Conservation (phyloP, 2,113 vertebrate genomes). For the Mesoclemmys tuberculata region DNA sequence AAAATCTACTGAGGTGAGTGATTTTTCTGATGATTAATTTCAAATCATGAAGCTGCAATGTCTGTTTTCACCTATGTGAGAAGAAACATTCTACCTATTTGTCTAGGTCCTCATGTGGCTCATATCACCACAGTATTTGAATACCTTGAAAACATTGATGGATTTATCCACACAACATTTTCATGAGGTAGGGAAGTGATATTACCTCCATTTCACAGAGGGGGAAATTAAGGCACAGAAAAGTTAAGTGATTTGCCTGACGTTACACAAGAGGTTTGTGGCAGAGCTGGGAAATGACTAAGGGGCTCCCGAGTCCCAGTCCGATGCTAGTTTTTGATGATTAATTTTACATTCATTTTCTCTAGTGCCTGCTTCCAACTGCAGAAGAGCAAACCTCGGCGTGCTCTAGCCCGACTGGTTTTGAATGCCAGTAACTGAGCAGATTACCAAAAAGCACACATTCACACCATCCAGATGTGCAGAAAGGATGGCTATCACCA, state of each 20-base stretch:
- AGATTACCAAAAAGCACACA: neutral
- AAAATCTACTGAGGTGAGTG: constrained; percentile 62
- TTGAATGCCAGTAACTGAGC: neutral
- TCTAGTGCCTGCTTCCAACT: neutral
- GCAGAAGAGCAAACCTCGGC: neutral
- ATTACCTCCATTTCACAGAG: constrained; percentile 54
- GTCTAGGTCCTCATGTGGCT: constrained; percentile 55
- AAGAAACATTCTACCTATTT: constrained; percentile 67
- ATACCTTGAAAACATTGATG: constrained; percentile 26
- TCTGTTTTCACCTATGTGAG: constrained; percentile 59
- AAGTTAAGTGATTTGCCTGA: constrained; percentile 39
- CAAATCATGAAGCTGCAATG: constrained; percentile 62
- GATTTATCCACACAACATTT: constrained; percentile 44
- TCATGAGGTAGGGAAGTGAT: neutral
- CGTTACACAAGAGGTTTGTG: constrained; percentile 36
- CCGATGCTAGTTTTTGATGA: neutral
- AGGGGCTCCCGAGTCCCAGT: neutral
- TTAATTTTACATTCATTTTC: neutral
- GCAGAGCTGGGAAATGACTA: constrained; percentile 18
- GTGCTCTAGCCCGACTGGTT: neutral
- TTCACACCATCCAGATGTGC: neutral
- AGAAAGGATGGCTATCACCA: neutral
- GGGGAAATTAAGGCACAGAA: constrained; percentile 40
- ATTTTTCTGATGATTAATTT: constrained; percentile 74
- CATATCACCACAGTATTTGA: constrained; percentile 41